phyloP scores from a whole-genome alignment of 2,888 invertebrate genomes.

The Petrolisthes cinctipes region DNA sequence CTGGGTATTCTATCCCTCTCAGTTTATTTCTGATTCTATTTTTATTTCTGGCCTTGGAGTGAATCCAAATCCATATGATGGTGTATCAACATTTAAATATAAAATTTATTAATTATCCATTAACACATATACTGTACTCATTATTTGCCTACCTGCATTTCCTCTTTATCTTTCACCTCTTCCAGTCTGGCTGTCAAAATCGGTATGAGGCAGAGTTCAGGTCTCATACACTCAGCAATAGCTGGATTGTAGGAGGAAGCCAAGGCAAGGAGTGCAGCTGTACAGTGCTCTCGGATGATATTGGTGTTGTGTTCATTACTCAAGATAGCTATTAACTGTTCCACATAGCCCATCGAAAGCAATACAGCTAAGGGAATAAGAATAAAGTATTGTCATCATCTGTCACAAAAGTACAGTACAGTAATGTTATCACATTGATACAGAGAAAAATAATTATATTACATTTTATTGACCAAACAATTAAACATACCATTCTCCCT shows the following conservation, averaged over 20 bases:
- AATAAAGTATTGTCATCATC: neutral
- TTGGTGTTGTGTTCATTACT: slow-evolving; percentile 31
- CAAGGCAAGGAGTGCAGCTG: slow-evolving; percentile 38
- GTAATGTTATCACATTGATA: neutral
- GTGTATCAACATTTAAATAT: no score
- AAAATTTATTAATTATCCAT: no score
- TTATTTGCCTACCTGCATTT: slow-evolving; percentile 40
- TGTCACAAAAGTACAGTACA: neutral
- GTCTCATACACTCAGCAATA: slow-evolving; percentile 46
- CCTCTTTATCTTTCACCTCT: slow-evolving; percentile 40
- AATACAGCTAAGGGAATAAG: slow-evolving; percentile 24
- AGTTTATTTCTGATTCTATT: no score
- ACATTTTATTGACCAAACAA: neutral
- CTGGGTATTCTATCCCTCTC: no score
- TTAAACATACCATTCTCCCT: no score
- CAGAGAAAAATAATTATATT: neutral
- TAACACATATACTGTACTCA: no score
- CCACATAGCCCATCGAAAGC: slow-evolving; percentile 58
- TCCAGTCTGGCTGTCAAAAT: slow-evolving; percentile 23
- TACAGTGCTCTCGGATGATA: slow-evolving; percentile 54
- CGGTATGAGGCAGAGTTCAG: slow-evolving; percentile 36
- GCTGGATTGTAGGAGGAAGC: slow-evolving; percentile 50
- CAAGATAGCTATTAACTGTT: slow-evolving; percentile 49
- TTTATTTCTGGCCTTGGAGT: no score
- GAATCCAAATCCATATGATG: no score